These are phyloP conservation scores for Argyrosomus regius DNA, from an alignment of 2,797 vertebrate genomes.

Conservation along the genomic window DNA sequence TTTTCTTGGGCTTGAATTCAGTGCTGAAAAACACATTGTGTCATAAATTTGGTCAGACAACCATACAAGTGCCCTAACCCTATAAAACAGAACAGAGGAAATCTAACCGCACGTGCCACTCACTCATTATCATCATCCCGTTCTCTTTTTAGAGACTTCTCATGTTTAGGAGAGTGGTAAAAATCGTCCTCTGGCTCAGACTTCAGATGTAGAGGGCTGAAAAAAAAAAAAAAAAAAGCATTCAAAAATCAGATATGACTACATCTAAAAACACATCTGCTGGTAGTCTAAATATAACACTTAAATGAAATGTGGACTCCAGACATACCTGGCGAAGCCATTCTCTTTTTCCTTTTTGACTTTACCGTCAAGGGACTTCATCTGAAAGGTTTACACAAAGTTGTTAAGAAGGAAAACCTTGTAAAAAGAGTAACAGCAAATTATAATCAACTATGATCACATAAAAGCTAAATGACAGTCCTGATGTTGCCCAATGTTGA, in stretches of 20 bases:
- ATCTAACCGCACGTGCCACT: constrained; percentile 66
- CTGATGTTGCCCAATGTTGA: too few relatives aligned
- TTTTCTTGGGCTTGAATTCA: constrained; percentile 95
- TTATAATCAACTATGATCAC: not conserved
- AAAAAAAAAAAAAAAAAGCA: constrained; percentile 19
- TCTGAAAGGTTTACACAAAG: constrained; percentile 72
- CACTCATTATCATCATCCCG: constrained; percentile 94
- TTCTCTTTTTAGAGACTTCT: constrained; percentile 92
- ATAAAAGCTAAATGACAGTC: not conserved
- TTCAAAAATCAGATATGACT: constrained; percentile 1
- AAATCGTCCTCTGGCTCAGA: constrained; percentile 92
- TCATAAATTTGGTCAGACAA: constrained; percentile 14
- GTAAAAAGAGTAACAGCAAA: not conserved
- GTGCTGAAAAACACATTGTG: constrained; percentile 78
- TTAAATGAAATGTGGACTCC: not conserved
- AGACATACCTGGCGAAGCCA: constrained; percentile 93
- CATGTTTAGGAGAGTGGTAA: constrained; percentile 89
- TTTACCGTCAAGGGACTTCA: constrained; percentile 89
- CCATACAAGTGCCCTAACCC: not conserved
- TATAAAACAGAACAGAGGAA: not conserved
- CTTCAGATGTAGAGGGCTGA: constrained; percentile 91
- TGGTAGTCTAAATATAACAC: not conserved
- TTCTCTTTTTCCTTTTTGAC: constrained; percentile 96
- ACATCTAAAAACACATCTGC: not conserved
- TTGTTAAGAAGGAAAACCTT: not conserved